Base-by-base conservation (phyloP, 2,888 invertebrate genomes). In the Callinectes sapidus region DNA sequence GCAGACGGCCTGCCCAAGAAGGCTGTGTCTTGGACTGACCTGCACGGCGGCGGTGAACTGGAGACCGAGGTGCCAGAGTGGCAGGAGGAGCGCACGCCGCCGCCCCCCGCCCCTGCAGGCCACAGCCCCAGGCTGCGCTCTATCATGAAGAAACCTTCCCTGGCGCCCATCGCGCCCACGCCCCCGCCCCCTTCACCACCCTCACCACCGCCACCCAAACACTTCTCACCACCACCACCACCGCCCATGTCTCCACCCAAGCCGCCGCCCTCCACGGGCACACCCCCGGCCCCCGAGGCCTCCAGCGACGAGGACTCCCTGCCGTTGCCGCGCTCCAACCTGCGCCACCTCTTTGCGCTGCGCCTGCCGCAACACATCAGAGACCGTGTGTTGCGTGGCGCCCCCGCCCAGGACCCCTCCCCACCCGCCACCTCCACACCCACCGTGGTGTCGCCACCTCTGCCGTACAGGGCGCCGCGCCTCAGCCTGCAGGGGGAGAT, bases 21-120 rank as follows among this genome's bases (percentile, higher is more conserved):
- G 89, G 91, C 93, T 8, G 93, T 94, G 39, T 94, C 93, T 14
- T 94, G 93, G 93, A 94, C 93, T 14, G 93, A 94, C 89, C 86
- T 94, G 86, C 81, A 94, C 55, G 93, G 93, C 13, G 90, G 93
- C 87, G 93, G 93, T 32, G 89, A 89, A n/a, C 90, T 93, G 18
- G 93, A 93, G 66, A 91, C 77, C 14, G 91, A 93, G n/a, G 91
- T 91, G 35, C 16, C 90, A 28, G 91, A 91, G 23, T 28, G 55
- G n/a, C 10, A 54, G 39, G 87, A 39, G 71, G 71, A 77, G 71
- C 28, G 71, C 28, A 3, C 28, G n/a, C 71, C 71, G n/a, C 71
- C 10, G 32, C 81, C 35, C 16, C 14, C 81, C 3, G 16, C 81
- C 35, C 35, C 35, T 10, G 13, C 81, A 13, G 35, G 81, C 35